A percentile compares a stretch with the other conserved stretches of the same genome.
Conservation (phyloP, 2,888 invertebrate genomes). For the Stenodera caucasica region DNA sequence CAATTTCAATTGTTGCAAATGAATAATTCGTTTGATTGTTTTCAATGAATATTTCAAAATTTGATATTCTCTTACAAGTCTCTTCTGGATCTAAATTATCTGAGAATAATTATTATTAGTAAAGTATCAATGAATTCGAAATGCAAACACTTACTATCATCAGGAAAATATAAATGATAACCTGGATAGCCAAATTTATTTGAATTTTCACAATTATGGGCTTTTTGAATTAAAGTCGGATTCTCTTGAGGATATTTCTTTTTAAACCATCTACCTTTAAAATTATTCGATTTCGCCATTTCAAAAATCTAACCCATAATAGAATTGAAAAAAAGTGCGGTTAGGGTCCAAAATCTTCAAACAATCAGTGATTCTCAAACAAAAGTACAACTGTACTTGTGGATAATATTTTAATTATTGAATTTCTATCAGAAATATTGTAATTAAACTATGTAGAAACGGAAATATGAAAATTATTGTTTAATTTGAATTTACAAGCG, state of each 20-base stretch:
- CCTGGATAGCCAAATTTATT: conserved; percentile 60
- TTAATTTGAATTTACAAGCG: no score
- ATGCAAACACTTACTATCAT: conserved; percentile 49
- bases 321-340: no score
- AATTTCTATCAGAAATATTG: no score
- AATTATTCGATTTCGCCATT: background rate
- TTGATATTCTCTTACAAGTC: conserved; percentile 57
- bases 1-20: conserved; percentile 62
- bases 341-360: no score
- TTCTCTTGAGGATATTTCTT: conserved; percentile 14
- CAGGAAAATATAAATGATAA: conserved; percentile 79
- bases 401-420: no score
- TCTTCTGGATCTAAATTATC: conserved; percentile 52
- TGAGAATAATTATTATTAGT: background rate
- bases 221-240: conserved; percentile 16
- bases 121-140: conserved; percentile 1
- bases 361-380: no score
- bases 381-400: no score
- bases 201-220: conserved; percentile 29
- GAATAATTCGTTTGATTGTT: conserved; percentile 58
- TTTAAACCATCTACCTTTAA: conserved; percentile 15
- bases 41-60: conserved; percentile 61
- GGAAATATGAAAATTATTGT: no score
- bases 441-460: no score
- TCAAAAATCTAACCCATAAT: no score